These are phyloP conservation scores for Malthinus flaveolus DNA, from an alignment of 2,888 invertebrate species.

Conservation along the genomic window DNA sequence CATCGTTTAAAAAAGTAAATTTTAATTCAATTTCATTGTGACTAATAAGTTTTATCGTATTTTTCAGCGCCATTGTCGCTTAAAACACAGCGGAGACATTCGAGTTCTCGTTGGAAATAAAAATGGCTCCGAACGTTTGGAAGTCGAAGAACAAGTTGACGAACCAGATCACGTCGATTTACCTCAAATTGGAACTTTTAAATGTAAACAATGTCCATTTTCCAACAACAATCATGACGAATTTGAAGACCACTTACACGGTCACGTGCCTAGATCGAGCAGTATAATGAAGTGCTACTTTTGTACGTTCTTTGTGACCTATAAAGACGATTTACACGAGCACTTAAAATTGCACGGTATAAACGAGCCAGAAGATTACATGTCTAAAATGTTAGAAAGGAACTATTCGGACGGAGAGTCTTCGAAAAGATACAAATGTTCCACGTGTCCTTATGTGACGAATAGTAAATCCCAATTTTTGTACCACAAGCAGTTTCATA, in stretches of 20 bases:
- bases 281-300: slow-evolving; percentile 78
- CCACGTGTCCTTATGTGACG: slow-evolving; percentile 81
- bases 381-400: slow-evolving; percentile 52
- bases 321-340: slow-evolving; percentile 68
- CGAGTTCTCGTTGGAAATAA: slow-evolving; percentile 64
- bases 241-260: slow-evolving; percentile 67
- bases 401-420: slow-evolving; percentile 44
- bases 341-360: slow-evolving; percentile 70
- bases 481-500: slow-evolving; percentile 86
- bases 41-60: too few relatives aligned
- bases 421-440: slow-evolving; percentile 74
- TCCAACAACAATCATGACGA: slow-evolving; percentile 62
- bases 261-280: slow-evolving; percentile 69
- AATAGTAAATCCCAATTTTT: slow-evolving; percentile 85
- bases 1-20: too few relatives aligned
- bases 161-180: slow-evolving; percentile 51
- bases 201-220: slow-evolving; percentile 76
- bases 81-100: slow-evolving; percentile 77
- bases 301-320: slow-evolving; percentile 78
- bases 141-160: slow-evolving; percentile 49
- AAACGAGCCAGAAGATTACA: slow-evolving; percentile 62
- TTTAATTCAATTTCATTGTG: too few relatives aligned
- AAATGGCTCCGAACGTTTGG: slow-evolving; percentile 57
- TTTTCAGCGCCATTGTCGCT: slow-evolving; percentile 73
- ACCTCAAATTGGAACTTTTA: slow-evolving; percentile 49